Evolutionary conservation across 2,797 vertebrate genomes (phyloP).

Genomic region (Pseudotriccus pelzelni): DNA sequence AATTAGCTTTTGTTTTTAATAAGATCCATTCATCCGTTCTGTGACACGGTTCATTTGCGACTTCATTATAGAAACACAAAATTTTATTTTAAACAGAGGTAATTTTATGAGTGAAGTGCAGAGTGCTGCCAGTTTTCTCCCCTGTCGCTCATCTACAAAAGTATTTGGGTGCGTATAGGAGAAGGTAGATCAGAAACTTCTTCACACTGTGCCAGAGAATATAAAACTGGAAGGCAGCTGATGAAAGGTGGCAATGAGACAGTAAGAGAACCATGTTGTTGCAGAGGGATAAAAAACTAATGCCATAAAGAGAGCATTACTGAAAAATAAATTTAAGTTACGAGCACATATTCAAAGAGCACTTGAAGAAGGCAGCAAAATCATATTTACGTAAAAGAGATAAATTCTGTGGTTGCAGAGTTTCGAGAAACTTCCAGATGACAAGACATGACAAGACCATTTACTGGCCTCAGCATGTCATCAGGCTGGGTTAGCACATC

Average conservation of each 20-base stretch:
- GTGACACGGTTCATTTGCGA: neutral
- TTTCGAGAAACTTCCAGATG: neutral
- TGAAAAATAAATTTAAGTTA: neutral
- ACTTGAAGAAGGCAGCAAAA: neutral
- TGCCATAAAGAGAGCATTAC: neutral
- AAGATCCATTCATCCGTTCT: neutral
- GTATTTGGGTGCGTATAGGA: neutral
- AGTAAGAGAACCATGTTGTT: neutral
- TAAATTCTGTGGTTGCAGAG: neutral
- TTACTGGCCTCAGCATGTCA: neutral
- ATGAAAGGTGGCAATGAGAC: slow-evolving; percentile 23
- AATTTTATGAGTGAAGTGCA: neutral
- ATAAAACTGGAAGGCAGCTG: neutral
- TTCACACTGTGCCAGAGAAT: neutral
- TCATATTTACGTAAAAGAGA: neutral
- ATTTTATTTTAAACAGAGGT: neutral
- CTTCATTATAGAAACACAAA: neutral
- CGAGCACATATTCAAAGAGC: neutral
- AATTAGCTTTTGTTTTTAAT: neutral
- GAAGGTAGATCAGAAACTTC: neutral
- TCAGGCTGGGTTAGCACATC: neutral
- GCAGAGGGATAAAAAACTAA: slow-evolving; percentile 6
- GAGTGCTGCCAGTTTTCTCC: neutral
- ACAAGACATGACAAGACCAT: neutral
- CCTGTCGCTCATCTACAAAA: neutral